Evolutionary conservation across 2,113 vertebrate species (phyloP), one percentile per base, ranked within the genome.

Genomic region (Barbus barbus): DNA sequence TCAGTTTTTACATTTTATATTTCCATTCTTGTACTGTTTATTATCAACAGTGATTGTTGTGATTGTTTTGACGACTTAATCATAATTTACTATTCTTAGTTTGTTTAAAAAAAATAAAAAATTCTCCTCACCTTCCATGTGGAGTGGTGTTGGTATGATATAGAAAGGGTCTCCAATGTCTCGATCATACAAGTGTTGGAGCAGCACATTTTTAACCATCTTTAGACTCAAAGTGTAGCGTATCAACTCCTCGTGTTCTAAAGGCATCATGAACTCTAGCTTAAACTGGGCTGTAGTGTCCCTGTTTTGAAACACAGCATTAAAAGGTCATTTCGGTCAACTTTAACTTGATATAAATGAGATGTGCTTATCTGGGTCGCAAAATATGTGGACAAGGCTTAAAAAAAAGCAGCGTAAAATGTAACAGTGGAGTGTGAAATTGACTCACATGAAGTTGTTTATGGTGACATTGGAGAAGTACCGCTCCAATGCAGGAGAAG

Each of bases 401-500:
- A n/a, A 24, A 44, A 16, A n/a, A n/a, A n/a, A n/a, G n/a, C n/a
- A n/a, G 36, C 69, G 12, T 26, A 1, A 63, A 44, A 75, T 13
- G 7, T 58, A 18, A 24, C 1, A n/a, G n/a, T 11, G 51, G 5
- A 38, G 24, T 48, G 14, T 18, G 9, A 20, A 9, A 4, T 53
- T 9, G 22, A 28, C 36, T 88, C 90, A 95, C 94, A 92, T 87
- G 44, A 92, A 86, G 72, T 28, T 12, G 0, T 20, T 5, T 14
- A 93, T 87, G 36, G 84, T 77, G 1, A 86, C 90, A 0, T 9
- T 1, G 2, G 41, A 83, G 87, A 95, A 94, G 89, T 94, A 95
- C n/a, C 94, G 89, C 2, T 89, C 92, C 85, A 95, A 88, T 33
- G 94, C 93, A 16, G 88, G 81, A 4, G 94, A 95, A 63, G 90